Base-by-base conservation (phyloP, 2,797 vertebrate genomes). In the Tenualosa ilisha region DNA sequence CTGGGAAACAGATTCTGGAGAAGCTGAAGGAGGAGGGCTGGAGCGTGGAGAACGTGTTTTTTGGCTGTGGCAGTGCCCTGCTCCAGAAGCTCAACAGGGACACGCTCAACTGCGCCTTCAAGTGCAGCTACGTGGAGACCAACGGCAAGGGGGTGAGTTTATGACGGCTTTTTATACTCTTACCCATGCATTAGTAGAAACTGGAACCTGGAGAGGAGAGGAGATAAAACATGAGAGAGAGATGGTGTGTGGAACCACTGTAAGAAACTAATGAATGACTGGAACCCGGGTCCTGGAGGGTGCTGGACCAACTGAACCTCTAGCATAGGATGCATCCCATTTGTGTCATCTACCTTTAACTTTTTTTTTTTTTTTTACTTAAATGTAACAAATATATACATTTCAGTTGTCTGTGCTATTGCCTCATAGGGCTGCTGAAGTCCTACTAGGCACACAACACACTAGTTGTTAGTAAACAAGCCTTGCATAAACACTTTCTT, bases 61-160 rank as follows among this genome's bases (percentile, higher is more conserved):
- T 96, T 2, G 96, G 96, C 11, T 95, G 95, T 37, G 95, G 96
- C 86, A 94, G 95, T 4, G 90, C 95, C 72, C 88, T 96, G 82
- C 92, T 96, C 68, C 96, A 96, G 93, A 96, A 95, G 82, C 91
- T 96, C 86, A 96, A 96, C 93, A 92, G 96, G 90, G 96, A 96
- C 81, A 95, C 94, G 0, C 92, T 96, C 50, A 96, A 90, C 91
- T 96, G 96, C 81, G 95, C 95, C 84, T 96, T 96, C 86, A 96
- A 96, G 87, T 96, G 95, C 91, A 96, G 96, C 90, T 96, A 96
- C 1, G 95, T 96, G 87, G 95, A 96, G 89, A 91, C 85, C 11
- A 93, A 94, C 3, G 96, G 95, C 82, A 94, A 94, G 87, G 95
- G 96, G 92, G 95, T 96, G 79, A 63, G 91, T 85, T 56, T 17